Conservation (phyloP, 2,113 vertebrate genomes). For the Hippocampus abdominalis region DNA sequence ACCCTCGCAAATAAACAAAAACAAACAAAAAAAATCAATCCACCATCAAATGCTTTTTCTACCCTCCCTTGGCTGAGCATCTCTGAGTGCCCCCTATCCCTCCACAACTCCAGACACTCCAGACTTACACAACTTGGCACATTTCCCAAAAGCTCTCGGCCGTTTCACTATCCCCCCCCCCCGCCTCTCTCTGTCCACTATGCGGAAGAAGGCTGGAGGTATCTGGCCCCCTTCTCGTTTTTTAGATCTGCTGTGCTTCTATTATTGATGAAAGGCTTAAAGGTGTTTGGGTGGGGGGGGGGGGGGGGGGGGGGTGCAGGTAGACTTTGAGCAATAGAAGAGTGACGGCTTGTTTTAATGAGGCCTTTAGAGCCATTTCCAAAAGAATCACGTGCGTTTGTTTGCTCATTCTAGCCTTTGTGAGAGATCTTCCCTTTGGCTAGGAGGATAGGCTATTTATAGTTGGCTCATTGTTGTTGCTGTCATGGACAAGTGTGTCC, state of each 20-base stretch:
- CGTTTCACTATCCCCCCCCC: slow-evolving; percentile 10
- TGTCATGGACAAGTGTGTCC: slow-evolving; percentile 71
- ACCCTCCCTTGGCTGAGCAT: slow-evolving; percentile 14
- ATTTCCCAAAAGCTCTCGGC: slow-evolving; percentile 43
- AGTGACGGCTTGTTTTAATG: background rate
- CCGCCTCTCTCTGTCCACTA: slow-evolving; percentile 32
- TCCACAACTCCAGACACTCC: slow-evolving; percentile 24
- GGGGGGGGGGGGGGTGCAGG: too few relatives aligned
- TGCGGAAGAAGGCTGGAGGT: slow-evolving; percentile 44
- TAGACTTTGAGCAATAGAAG: background rate
- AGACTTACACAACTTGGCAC: slow-evolving; percentile 37
- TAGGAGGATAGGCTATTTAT: slow-evolving; percentile 72
- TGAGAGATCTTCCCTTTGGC: slow-evolving; percentile 65
- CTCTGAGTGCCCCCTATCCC: slow-evolving; percentile 51
- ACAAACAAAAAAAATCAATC: background rate
- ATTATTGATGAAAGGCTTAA: slow-evolving; percentile 61
- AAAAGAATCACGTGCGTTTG: slow-evolving; percentile 32
- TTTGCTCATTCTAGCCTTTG: slow-evolving; percentile 62
- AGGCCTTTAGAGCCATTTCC: slow-evolving; percentile 12
- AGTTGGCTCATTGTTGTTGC: slow-evolving; percentile 71
- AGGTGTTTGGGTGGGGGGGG: slow-evolving; percentile 48
- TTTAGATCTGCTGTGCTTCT: slow-evolving; percentile 49
- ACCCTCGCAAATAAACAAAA: too few relatives aligned
- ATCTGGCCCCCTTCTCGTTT: slow-evolving; percentile 45
- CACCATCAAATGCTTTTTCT: background rate